Base-by-base conservation (phyloP, 2,888 invertebrate species). In the Limulus polyphemus region DNA sequence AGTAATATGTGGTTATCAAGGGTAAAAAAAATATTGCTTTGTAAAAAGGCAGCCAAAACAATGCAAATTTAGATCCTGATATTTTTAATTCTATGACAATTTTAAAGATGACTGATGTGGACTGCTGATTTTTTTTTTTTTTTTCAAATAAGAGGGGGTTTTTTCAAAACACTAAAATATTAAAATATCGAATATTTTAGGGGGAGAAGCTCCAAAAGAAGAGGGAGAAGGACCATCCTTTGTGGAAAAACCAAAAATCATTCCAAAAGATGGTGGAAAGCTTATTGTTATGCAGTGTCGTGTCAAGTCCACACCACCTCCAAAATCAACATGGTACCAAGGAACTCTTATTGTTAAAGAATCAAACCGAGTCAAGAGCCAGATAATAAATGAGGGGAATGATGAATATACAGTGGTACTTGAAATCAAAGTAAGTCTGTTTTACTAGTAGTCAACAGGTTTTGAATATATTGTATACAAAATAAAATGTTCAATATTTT, bases 221-320 rank as follows among this genome's bases (percentile, higher is more conserved):
- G 66, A 67, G 56, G 91, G 91, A 57, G 89, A 91, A 74, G 91
- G 92, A 48, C 98, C 98, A 62, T 90, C 90, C 47, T 98, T 99
- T 77, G 85, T 94, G 75, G 95, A 95, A 81, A 98, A 98, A 82
- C 99, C 99, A 69, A 87, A 90, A 79, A 99, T 99, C 79, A 93
- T 97, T 81, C 98, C 98, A 76, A 94, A 95, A 80, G 93, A 93
- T 78, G 90, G 88, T 75, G 97, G 95, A 72, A 94, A 94, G 71
- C 84, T 95, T 73, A 94, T 98, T 73, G 88, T 92, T 67, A 93
- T 98, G 90, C 90, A 93, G 79, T 97, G 97, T 81, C 86, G 84
- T 73, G 89, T 90, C 60, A 77, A 76, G 78, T 94, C 95, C 56
- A 90, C 90, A 79, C 94, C 97, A 69, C 91, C 88, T 77, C 95